A percentile compares a stretch with the other conserved stretches of the same genome.
These are phyloP conservation scores for Chelonus insularis DNA, from an alignment of 1,140 invertebrate genomes.

Conservation along the genomic window DNA sequence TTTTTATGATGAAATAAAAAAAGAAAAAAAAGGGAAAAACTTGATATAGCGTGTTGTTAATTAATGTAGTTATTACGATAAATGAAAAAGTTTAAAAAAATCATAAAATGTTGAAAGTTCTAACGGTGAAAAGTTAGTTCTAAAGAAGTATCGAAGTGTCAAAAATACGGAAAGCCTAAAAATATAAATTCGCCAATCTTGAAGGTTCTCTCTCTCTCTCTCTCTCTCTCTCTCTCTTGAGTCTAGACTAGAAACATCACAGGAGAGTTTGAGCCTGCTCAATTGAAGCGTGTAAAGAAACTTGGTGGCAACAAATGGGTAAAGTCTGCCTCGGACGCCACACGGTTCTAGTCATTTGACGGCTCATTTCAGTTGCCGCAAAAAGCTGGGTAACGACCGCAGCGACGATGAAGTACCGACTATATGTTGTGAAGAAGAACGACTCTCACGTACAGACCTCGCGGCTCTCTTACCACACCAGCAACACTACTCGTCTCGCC, in stretches of 20 bases:
- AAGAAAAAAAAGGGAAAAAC: too few relatives aligned
- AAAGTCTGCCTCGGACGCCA: conserved; percentile 41
- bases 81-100: too few relatives aligned
- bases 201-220: too few relatives aligned
- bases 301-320: conserved; percentile 44
- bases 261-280: conserved; percentile 24
- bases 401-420: conserved; percentile 25
- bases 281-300: conserved; percentile 44
- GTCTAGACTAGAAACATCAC: not conserved
- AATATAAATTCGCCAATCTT: too few relatives aligned
- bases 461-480: conserved; percentile 11
- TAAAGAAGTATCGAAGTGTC: too few relatives aligned
- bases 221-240: too few relatives aligned
- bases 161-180: too few relatives aligned
- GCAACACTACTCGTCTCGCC: not conserved
- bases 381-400: conserved; percentile 43
- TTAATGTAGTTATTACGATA: too few relatives aligned
- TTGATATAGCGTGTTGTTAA: too few relatives aligned
- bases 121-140: too few relatives aligned
- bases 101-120: too few relatives aligned
- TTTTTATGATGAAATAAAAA: too few relatives aligned
- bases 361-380: conserved; percentile 45
- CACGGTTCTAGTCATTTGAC: conserved; percentile 45
- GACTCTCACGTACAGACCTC: conserved; percentile 27
- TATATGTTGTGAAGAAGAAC: conserved; percentile 21